Evolutionary conservation across 1,140 invertebrate species (phyloP).

Genomic region (Sarcophaga peregrina): DNA sequence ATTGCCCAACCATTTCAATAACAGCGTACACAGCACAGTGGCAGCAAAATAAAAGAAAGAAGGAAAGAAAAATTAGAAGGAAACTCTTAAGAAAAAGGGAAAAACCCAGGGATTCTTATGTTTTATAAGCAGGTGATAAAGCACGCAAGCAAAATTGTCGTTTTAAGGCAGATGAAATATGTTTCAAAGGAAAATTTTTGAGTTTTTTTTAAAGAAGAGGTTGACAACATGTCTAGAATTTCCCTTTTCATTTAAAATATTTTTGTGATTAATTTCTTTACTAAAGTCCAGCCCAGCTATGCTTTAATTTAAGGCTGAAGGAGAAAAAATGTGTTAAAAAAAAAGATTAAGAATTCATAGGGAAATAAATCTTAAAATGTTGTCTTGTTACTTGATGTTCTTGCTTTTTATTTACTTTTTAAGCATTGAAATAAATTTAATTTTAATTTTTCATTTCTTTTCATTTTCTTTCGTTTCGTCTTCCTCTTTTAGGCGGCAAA

Average conservation of each 20-base stretch:
- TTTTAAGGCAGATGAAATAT: not conserved
- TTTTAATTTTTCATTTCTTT: not conserved
- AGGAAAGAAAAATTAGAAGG: not conserved
- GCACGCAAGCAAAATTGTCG: conserved; percentile 2
- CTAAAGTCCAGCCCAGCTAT: too few relatives aligned
- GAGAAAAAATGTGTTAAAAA: too few relatives aligned
- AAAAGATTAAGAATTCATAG: too few relatives aligned
- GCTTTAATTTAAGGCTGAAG: too few relatives aligned
- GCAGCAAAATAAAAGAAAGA: conserved; percentile 4
- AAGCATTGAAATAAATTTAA: conserved; percentile 17
- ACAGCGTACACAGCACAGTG: not conserved
- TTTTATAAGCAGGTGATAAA: conserved; percentile 18
- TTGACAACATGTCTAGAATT: conserved; percentile 5
- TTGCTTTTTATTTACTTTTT: not conserved
- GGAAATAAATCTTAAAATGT: conserved; percentile 28
- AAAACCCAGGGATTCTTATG: not conserved
- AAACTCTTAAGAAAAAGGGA: not conserved
- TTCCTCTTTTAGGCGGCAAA: conserved; percentile 65
- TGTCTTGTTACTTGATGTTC: not conserved
- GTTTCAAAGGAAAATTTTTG: not conserved
- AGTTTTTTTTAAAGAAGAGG: not conserved
- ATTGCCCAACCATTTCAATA: conserved; percentile 17
- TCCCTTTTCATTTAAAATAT: conserved; percentile 15
- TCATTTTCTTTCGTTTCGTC: conserved; percentile 45
- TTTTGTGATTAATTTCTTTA: conserved; percentile 2